Base-by-base conservation (phyloP, 1,140 invertebrate species). In the Lepidurus apus region DNA sequence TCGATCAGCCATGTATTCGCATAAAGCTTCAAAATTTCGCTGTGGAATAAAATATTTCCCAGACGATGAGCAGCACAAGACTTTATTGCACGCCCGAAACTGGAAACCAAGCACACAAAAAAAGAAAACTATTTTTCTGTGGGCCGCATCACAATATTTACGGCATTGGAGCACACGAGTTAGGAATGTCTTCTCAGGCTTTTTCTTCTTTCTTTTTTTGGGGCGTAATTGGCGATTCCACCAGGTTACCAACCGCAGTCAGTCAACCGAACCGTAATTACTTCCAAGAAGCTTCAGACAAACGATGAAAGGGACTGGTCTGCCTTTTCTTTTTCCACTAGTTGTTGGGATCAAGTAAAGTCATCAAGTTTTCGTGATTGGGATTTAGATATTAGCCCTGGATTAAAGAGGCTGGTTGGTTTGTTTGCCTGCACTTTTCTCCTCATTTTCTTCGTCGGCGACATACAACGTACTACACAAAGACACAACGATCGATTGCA, bases 401-500 rank as follows among this genome's bases (percentile, higher is more conserved):
- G 9, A 9, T 13, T 7, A 65, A 13, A 65, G 21, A 65, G 13
- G 53, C 21, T 65, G 53, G 7, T 65, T 13, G 13, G 17, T 21
- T 65, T 17, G 53, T 17, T 65, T 65, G 17, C 13, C 13, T 21
- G 7, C 21, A 1, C 21, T 21, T 65, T 65, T 47, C 21, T 65
- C 53, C 21, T n/a, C 6, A 65, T 65, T 65, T 7, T 21, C 21
- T 21, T 65, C 13, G 17, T 65, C 53, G 10, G 10, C 53, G 13
- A 13, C 53, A 13, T 65, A 13, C 53, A 65, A 65, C 53, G 21
- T 65, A 21, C 53, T 21, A 17, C 53, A 13, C 53, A 65, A 65
- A 65, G n/a, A 65, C 21, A 65, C 17, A 65, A 21, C 53, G 53
- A 65, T 65, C 53, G 53, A 65, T n/a, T 21, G 53, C 53, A 65